Conservation (phyloP, 2,797 vertebrate genomes). For the Austrolebias charrua region DNA sequence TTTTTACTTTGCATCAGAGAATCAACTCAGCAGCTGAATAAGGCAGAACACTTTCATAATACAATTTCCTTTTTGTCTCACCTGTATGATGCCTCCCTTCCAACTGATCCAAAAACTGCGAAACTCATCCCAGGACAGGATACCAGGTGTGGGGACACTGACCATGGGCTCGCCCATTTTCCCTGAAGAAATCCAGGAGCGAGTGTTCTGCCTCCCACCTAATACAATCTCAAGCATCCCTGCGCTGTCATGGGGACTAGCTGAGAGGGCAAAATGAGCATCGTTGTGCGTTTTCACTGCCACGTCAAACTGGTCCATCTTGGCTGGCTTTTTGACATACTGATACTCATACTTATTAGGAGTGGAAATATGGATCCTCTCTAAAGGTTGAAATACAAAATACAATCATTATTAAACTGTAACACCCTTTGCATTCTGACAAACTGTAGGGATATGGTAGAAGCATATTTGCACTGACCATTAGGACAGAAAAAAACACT, state of each 20-base stretch:
- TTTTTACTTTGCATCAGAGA: constrained; percentile 15
- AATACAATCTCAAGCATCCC: constrained; percentile 91
- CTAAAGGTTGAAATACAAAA: constrained; percentile 68
- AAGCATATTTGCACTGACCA: constrained; percentile 75
- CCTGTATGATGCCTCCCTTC: constrained; percentile 86
- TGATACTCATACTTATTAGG: constrained; percentile 96
- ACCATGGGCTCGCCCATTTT: constrained; percentile 89
- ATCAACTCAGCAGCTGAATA: constrained; percentile 8
- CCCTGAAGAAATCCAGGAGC: constrained; percentile 88
- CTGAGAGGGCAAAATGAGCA: constrained; percentile 87
- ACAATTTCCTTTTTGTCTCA: constrained; percentile 43
- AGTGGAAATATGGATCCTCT: constrained; percentile 95
- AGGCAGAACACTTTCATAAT: not conserved
- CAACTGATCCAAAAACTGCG: constrained; percentile 94
- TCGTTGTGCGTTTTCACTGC: constrained; percentile 91
- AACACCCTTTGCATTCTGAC: not conserved
- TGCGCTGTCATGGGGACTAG: constrained; percentile 86
- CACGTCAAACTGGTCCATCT: constrained; percentile 85
- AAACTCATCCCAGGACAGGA: constrained; percentile 95
- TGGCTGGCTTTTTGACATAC: constrained; percentile 88
- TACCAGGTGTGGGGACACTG: constrained; percentile 80
- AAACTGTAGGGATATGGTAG: not conserved
- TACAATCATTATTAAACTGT: not conserved
- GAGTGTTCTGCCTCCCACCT: constrained; percentile 88
- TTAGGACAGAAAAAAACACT: constrained; percentile 96